Base-by-base conservation (phyloP, 1,140 invertebrate species). In the Trichoplusia ni region DNA sequence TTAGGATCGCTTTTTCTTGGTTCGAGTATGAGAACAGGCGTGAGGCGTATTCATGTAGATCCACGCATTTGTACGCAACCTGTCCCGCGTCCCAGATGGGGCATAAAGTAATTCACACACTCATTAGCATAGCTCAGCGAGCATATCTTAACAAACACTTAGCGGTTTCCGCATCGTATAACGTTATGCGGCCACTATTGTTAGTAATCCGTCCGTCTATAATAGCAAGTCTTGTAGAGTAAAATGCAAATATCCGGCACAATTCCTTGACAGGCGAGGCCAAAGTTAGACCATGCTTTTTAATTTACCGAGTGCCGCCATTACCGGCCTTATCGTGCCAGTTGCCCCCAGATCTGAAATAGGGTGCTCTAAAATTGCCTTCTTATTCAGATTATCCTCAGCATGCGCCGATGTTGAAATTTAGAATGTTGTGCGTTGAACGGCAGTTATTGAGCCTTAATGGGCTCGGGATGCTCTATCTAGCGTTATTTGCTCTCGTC, bases 241-340 rank as follows among this genome's bases (percentile, higher is more conserved):
- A 54, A 54, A 79, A 73, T 77, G 75, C 73, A 77, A 82, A 76
- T 74, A 65, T 62, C 46, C 63, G 47, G 53, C 58, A 68, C 71
- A 71, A 74, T 75, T 76, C 65, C 68, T 70, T 35, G 49, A 40
- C 56, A 63, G 49, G 44, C 58, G 64, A 67, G 65, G 69, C 14
- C 40, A 58, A 68, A 71, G 67, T 67, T 64, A 61, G 66, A 65
- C 73, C 49, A 66, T 69, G 67, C 73, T 79, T 82, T 77, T 84
- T 81, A 79, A 81, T 82, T 79, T 78, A 78, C 69, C 71, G 69
- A 84, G 74, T 74, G 73, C 53, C 69, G 68, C 72, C 67, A 79
- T 78, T 81, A 73, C 65, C 35, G 42, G 54, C 60, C 53, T 71
- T 81, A 77, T 79, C 73, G 69, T 51, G 37, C 56, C 68, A 59